These are phyloP conservation scores for Pagrus major DNA, from an alignment of 2,113 vertebrate species.

Conservation along the genomic window DNA sequence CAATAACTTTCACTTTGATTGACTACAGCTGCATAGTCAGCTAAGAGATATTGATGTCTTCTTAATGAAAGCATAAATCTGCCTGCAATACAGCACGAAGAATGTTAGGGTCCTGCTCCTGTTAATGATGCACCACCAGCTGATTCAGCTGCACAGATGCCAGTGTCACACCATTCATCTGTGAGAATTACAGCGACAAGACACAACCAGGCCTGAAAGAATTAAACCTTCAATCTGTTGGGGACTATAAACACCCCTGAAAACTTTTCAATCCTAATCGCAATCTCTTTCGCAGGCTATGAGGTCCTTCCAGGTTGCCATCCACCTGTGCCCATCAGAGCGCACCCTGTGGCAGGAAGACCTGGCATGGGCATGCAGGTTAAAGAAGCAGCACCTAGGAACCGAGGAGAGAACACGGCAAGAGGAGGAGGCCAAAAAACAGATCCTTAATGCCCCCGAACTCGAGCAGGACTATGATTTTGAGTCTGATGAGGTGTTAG, in stretches of 20 bases:
- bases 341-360: constrained; percentile 92
- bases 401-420: constrained; percentile 73
- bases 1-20: constrained; percentile 20
- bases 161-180: background rate
- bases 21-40: constrained; percentile 19
- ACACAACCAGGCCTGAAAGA: too few species aligned
- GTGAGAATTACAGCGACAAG: background rate
- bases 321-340: constrained; percentile 92
- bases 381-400: constrained; percentile 84
- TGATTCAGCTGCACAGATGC: constrained; percentile 4
- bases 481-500: constrained; percentile 95
- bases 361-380: constrained; percentile 89
- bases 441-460: constrained; percentile 81
- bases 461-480: constrained; percentile 95
- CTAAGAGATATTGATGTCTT: constrained; percentile 27
- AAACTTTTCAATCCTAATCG: constrained; percentile 9
- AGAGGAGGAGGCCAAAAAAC: constrained; percentile 75
- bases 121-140: background rate
- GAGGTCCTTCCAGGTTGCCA: constrained; percentile 92
- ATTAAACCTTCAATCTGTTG: too few species aligned
- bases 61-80: constrained; percentile 43
- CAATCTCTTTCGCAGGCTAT: constrained; percentile 87
- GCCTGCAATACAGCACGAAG: background rate
- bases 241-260: background rate
- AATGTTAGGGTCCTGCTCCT: background rate